These are phyloP conservation scores for Upupa epops DNA, from an alignment of 2,113 vertebrate genomes.

Conservation along the genomic window DNA sequence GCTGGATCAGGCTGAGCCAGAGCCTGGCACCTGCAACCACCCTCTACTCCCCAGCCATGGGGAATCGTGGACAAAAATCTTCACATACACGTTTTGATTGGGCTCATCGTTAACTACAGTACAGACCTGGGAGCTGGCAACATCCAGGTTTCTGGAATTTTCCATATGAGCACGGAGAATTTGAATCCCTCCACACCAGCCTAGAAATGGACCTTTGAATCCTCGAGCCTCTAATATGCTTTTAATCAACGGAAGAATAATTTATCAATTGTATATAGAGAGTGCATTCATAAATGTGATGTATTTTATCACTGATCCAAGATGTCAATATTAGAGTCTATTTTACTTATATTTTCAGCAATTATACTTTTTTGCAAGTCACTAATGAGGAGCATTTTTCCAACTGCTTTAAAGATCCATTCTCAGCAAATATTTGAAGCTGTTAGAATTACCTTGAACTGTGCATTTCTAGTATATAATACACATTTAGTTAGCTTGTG, in stretches of 20 bases:
- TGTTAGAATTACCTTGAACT: slow-evolving; percentile 76
- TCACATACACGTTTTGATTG: not conserved
- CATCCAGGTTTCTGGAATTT: slow-evolving; percentile 28
- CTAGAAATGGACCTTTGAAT: slow-evolving; percentile 75
- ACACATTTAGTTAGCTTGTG: slow-evolving; percentile 81
- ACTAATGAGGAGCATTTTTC: slow-evolving; percentile 70
- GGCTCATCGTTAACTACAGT: slow-evolving; percentile 55
- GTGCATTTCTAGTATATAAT: slow-evolving; percentile 83
- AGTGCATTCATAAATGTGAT: slow-evolving; percentile 74
- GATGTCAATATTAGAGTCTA: slow-evolving; percentile 76
- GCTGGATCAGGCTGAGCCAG: not conserved
- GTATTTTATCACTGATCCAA: slow-evolving; percentile 78
- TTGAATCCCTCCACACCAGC: slow-evolving; percentile 80
- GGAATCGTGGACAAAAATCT: slow-evolving; percentile 38
- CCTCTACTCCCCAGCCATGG: not conserved
- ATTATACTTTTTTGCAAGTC: slow-evolving; percentile 75
- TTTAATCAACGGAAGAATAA: slow-evolving; percentile 73
- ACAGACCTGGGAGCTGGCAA: slow-evolving; percentile 29
- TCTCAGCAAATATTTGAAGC: slow-evolving; percentile 71
- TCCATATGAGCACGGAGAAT: slow-evolving; percentile 62
- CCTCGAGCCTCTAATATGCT: slow-evolving; percentile 71
- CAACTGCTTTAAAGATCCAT: slow-evolving; percentile 78
- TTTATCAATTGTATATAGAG: slow-evolving; percentile 76
- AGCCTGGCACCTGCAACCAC: not conserved
- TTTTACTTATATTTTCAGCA: slow-evolving; percentile 78